Conservation (phyloP, 2,888 invertebrate species). For the Volucella bombylans region DNA sequence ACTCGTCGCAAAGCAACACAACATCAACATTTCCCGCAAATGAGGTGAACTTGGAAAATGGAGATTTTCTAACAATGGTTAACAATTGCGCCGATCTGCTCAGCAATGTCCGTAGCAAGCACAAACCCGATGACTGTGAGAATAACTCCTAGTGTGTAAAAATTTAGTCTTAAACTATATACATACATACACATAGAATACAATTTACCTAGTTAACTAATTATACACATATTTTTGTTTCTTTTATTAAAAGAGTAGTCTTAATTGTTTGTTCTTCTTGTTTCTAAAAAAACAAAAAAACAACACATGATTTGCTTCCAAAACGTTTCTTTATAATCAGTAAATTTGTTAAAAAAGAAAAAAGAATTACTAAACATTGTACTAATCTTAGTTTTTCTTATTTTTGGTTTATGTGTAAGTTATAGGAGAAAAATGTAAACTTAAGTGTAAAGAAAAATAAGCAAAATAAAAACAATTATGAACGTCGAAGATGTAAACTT, state of each 20-base stretch:
- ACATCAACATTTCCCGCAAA: constrained; percentile 74
- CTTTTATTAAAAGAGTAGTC: constrained; percentile 32
- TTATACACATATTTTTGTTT: constrained; percentile 37
- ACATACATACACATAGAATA: constrained; percentile 39
- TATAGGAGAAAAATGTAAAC: constrained; percentile 11
- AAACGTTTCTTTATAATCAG: constrained; percentile 21
- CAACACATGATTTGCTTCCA: constrained; percentile 7
- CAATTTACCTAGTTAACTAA: constrained; percentile 66
- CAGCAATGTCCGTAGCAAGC: constrained; percentile 83
- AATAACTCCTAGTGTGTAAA: constrained; percentile 82
- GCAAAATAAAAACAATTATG: constrained; percentile 35
- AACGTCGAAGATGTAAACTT: constrained; percentile 44
- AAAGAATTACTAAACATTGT: constrained; percentile 2
- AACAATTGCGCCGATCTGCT: constrained; percentile 86
- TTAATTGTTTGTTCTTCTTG: constrained; percentile 36
- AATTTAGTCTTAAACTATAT: constrained; percentile 58
- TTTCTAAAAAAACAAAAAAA: neutral
- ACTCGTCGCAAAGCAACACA: constrained; percentile 41
- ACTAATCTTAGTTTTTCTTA: constrained; percentile 30
- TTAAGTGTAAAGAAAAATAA: neutral
- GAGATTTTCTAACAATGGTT: constrained; percentile 84
- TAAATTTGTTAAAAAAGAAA: constrained; percentile 24
- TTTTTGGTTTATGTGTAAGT: constrained; percentile 20
- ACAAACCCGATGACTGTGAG: constrained; percentile 83
- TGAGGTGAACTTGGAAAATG: constrained; percentile 80